Base-by-base conservation (phyloP, 2,888 invertebrate species). In the Pardosa pseudoannulata region DNA sequence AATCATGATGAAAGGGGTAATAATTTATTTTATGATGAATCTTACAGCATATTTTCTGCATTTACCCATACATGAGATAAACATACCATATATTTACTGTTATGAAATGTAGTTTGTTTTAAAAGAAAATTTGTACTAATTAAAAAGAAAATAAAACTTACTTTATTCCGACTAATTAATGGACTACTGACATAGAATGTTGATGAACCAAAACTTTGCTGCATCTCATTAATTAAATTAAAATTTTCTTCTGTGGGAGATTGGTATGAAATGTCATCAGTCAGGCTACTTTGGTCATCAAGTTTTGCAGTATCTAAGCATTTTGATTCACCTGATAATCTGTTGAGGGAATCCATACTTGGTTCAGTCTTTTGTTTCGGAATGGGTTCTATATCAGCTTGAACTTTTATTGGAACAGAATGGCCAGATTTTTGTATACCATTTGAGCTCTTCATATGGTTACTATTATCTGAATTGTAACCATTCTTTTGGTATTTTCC, bases 121-220 rank as follows among this genome's bases (percentile, higher is more conserved):
- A n/a, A n/a, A n/a, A n/a, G n/a, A n/a, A n/a, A n/a, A n/a, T n/a
- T n/a, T n/a, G n/a, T n/a, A n/a, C n/a, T n/a, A n/a, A n/a, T n/a
- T n/a, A n/a, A n/a, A n/a, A n/a, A 56, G 23, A 56, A 23, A 9
- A 39, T 13, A 46, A 72, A 50, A 50, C 71, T 80, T 72, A 83
- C 83, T 31, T 72, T 83, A 41, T 76, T 75, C 27, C 65, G 50
- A 6, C 56, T 72, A 39, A 71, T 70, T 56, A 67, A 72, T 23
- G 78, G 76, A 39, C 83, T 83, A 32, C 83, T 83, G 9, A 83
- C 78, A 50, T 83, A 83, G 19, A 83, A 83, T 11, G 83, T 83
- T 9, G 83, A 83, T 7, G 78, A 28, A 36, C 83, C 83, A 56
- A 71, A 83, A 19, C 27, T 78, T 27, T 83, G 83, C 27, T 76